phyloP scores from a whole-genome alignment of 2,113 vertebrate species.

The Hippocampus comes region DNA sequence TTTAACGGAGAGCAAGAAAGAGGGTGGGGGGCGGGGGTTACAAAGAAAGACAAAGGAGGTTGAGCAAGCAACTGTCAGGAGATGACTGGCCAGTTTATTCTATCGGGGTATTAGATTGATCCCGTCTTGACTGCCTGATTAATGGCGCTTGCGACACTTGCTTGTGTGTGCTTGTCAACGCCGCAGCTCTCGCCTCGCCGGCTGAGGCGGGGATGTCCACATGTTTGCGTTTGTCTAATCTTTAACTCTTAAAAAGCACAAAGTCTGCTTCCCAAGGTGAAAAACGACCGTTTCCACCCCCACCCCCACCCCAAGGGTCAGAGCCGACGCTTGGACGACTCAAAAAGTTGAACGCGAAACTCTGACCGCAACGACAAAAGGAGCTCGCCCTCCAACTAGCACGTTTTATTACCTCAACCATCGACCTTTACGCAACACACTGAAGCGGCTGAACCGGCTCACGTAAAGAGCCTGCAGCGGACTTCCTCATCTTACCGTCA shows the following conservation, averaged over 20 bases:
- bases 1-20: constrained; percentile 2
- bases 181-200: not conserved
- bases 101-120: constrained; percentile 26
- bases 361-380: not conserved
- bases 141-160: constrained; percentile 15
- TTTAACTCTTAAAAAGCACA: constrained; percentile 61
- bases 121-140: constrained; percentile 26
- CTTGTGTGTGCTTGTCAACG: constrained; percentile 7
- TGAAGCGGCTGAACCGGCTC: constrained; percentile 69
- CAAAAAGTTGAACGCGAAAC: not conserved
- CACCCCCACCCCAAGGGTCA: not conserved
- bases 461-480: constrained; percentile 54
- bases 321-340: not conserved
- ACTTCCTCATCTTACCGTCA: not conserved
- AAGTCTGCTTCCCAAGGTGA: constrained; percentile 45
- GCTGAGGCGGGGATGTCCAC: constrained; percentile 37
- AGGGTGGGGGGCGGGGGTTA: not conserved
- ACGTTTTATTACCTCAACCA: constrained; percentile 47
- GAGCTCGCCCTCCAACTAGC: constrained; percentile 25
- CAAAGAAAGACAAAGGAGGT: constrained; percentile 9
- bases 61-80: constrained; percentile 39
- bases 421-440: constrained; percentile 54
- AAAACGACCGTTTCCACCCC: constrained; percentile 2
- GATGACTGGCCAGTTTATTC: constrained; percentile 42
- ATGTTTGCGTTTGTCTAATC: constrained; percentile 54